Percentiles rank a stretch among this genome's conserved stretches.
These are phyloP conservation scores for Periophthalmodon schlosseri DNA, from an alignment of 2,113 vertebrate species.

Conservation along the genomic window DNA sequence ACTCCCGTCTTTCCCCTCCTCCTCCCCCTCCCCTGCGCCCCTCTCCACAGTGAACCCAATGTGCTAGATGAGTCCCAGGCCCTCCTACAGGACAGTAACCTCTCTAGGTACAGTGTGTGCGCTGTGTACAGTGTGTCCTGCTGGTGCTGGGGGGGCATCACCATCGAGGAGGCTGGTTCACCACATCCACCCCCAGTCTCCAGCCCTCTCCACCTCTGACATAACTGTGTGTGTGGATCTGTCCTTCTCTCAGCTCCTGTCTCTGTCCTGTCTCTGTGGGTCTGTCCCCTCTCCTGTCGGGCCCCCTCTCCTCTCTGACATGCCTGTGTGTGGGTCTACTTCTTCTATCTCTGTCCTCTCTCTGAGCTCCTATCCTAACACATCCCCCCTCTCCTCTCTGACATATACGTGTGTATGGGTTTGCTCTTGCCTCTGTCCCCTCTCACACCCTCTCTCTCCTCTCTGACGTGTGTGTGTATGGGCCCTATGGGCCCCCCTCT, in stretches of 20 bases:
- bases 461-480: too few species aligned
- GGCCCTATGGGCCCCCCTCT: too few species aligned
- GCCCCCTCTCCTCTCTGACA: too few species aligned
- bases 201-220: slow-evolving; percentile 6
- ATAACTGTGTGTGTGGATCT: slow-evolving; percentile 55
- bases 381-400: not conserved
- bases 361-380: slow-evolving; percentile 62
- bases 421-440: too few species aligned
- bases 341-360: slow-evolving; percentile 6
- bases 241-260: slow-evolving; percentile 31
- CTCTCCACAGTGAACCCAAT: slow-evolving; percentile 99
- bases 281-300: too few species aligned
- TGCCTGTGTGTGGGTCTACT: too few species aligned
- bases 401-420: too few species aligned
- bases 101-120: slow-evolving; percentile 98
- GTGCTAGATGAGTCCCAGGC: slow-evolving; percentile 99
- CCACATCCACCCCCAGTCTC: slow-evolving; percentile 70
- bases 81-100: slow-evolving; percentile 97
- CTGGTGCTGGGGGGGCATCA: slow-evolving; percentile 73
- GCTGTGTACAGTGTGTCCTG: slow-evolving; percentile 82
- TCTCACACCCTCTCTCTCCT: too few species aligned
- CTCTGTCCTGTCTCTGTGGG: slow-evolving; percentile 37
- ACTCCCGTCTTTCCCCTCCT: slow-evolving; percentile 76
- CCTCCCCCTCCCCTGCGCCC: slow-evolving; percentile 72
- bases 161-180: slow-evolving; percentile 50